A percentile compares a stretch with the other conserved stretches of the same genome.
phyloP scores from a whole-genome alignment of 2,113 vertebrate species.

The Psammodynastes pulverulentus region DNA sequence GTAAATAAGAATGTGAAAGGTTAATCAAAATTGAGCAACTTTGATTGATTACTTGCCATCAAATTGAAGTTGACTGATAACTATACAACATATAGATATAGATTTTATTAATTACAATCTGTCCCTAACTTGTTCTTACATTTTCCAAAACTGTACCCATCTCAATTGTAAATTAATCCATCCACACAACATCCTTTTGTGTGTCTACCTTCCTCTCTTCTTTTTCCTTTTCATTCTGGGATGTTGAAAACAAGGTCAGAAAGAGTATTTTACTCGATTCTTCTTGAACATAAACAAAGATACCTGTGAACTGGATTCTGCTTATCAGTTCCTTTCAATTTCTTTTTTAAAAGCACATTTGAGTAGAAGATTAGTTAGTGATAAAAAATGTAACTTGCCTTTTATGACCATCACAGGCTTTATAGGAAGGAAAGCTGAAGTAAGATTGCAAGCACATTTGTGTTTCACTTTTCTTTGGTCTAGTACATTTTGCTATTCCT shows the following conservation, averaged over 20 bases:
- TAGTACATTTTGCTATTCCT: neutral
- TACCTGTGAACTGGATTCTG: neutral
- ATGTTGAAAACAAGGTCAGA: neutral
- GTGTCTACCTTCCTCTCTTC: neutral
- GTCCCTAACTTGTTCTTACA: neutral
- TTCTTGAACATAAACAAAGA: neutral
- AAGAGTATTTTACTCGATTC: neutral
- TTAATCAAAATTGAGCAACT: neutral
- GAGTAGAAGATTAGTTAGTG: neutral
- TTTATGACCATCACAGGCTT: neutral
- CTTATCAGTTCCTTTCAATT: neutral
- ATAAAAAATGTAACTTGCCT: neutral
- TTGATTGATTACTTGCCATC: neutral
- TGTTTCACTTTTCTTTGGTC: neutral
- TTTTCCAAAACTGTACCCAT: neutral
- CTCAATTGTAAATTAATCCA: neutral
- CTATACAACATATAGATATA: neutral
- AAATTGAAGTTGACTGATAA: neutral
- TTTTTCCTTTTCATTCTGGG: neutral
- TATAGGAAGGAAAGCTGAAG: neutral
- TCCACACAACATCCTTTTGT: neutral
- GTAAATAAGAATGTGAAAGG: neutral
- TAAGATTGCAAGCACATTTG: neutral
- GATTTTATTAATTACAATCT: neutral
- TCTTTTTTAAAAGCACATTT: neutral